Conservation (phyloP, 2,888 invertebrate genomes). For the Drosophila flavopinicola region DNA sequence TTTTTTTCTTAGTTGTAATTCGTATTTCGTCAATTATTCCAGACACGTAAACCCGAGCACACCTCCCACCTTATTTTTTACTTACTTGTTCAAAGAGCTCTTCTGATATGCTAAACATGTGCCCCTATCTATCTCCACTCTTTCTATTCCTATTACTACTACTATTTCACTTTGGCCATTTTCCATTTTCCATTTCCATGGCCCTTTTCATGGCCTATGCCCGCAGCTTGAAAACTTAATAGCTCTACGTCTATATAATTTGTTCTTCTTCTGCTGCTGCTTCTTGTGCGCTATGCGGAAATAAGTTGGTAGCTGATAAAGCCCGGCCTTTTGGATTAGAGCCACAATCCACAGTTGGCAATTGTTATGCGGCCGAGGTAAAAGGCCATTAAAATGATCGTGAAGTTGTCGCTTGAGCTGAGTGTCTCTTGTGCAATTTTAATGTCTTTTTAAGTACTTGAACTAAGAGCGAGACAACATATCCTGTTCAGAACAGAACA, state of each 20-base stretch:
- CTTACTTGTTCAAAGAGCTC: too few species aligned
- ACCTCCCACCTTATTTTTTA: slow-evolving; percentile 51
- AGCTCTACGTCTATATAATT: background rate
- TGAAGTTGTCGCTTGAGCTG: slow-evolving; percentile 24
- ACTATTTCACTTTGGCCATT: slow-evolving; percentile 13
- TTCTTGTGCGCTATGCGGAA: slow-evolving; percentile 47
- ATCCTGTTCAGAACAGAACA: slow-evolving; percentile 34
- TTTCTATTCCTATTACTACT: background rate
- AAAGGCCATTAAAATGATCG: slow-evolving; percentile 54
- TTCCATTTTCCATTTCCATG: slow-evolving; percentile 27
- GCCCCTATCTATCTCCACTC: slow-evolving; percentile 35
- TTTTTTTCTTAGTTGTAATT: slow-evolving; percentile 16
- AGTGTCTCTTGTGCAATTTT: slow-evolving; percentile 48
- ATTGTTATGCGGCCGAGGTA: slow-evolving; percentile 57
- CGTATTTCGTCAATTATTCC: slow-evolving; percentile 39
- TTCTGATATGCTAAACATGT: slow-evolving; percentile 43
- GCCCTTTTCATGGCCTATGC: slow-evolving; percentile 26
- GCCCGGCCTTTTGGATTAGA: slow-evolving; percentile 10
- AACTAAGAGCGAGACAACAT: slow-evolving; percentile 11
- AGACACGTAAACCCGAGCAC: slow-evolving; percentile 69
- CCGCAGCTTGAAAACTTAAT: slow-evolving; percentile 30
- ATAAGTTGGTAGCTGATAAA: slow-evolving; percentile 42
- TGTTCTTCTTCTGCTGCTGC: background rate
- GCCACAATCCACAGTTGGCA: slow-evolving; percentile 1
- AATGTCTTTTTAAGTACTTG: slow-evolving; percentile 38